Evolutionary conservation across 2,797 vertebrate genomes (phyloP), one percentile per base, ranked within the genome.

Genomic region (Chloroceryle inda): DNA sequence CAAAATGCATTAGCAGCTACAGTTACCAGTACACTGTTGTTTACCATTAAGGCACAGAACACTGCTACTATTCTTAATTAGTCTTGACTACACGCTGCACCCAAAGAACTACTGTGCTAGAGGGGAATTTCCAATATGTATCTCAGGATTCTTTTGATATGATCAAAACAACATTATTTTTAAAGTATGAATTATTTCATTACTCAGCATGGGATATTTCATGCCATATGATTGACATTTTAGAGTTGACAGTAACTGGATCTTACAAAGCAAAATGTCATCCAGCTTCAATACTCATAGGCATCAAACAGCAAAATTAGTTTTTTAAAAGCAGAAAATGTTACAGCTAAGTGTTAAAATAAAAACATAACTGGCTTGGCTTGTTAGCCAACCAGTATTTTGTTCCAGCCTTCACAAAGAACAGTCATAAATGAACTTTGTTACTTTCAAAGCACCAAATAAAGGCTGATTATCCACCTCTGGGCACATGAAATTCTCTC

Each of bases 401-500:
- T 47, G n/a, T 81, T 79, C 23, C 23, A 89, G 35, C 29, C 38
- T 83, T 91, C 77, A 86, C 13, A 84, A 78, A 91, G 38, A 63
- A 59, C 63, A 38, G 8, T 63, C 63, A 78, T 56, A 85, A 96
- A 85, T 91, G 24, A 94, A 77, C 38, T 71, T 72, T 13, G 7
- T 84, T 89, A 35, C 58, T 85, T 76, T 85, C 31, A 69, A 85
- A 88, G 45, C 85, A 82, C 61, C 55, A 38, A 81, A 94, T 50
- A 91, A 94, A 94, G 74, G 66, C 89, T 88, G 69, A 85, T 94
- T 93, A 89, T 78, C 38, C 38, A 88, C 85, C 91, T 94, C 80
- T 63, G 80, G 56, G 44, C 76, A 78, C 3, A 0, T 67, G 61
- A 94, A 82, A 91, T 95, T 82, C 82, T 56, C 83, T n/a, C 5